Percentiles rank a stretch among this genome's conserved stretches.
Conservation (phyloP, 2,888 invertebrate species). For the Eupithecia insigniata region DNA sequence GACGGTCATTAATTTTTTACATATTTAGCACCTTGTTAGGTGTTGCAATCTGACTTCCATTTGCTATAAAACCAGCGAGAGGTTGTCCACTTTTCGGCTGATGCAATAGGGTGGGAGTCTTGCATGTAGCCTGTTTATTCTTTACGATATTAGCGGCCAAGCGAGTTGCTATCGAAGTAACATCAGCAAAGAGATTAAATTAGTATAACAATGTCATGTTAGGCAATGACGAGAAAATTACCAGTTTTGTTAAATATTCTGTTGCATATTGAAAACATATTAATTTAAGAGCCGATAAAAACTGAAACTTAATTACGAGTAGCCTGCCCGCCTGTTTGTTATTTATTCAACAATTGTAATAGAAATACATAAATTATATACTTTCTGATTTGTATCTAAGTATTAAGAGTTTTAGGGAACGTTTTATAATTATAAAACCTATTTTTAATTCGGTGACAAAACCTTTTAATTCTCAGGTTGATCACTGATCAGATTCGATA, state of each 20-base stretch:
- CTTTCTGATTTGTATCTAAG: not conserved
- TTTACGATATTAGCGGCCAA: constrained; percentile 48
- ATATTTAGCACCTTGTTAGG: constrained; percentile 52
- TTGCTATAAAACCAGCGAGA: constrained; percentile 60
- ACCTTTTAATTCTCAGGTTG: not conserved
- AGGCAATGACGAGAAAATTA: constrained; percentile 41
- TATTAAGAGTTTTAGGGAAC: not conserved
- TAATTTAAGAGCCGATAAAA: constrained; percentile 14
- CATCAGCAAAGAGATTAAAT: constrained; percentile 53
- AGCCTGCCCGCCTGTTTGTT: not conserved
- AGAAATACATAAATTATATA: not conserved
- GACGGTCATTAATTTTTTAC: constrained; percentile 44
- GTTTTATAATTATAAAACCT: not conserved
- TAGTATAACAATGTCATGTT: constrained; percentile 43
- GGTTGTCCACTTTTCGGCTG: constrained; percentile 72
- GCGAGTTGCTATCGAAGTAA: constrained; percentile 53
- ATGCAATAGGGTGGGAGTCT: constrained; percentile 73
- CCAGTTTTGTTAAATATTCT: constrained; percentile 43
- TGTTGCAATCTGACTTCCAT: constrained; percentile 60
- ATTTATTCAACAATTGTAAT: not conserved
- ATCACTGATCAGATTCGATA: not conserved
- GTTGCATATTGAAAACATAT: constrained; percentile 30
- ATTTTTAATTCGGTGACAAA: not conserved
- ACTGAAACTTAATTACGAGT: not conserved
- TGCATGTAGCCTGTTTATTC: constrained; percentile 68